phyloP scores from a whole-genome alignment of 2,113 vertebrate genomes.

The Empidonax alnorum region DNA sequence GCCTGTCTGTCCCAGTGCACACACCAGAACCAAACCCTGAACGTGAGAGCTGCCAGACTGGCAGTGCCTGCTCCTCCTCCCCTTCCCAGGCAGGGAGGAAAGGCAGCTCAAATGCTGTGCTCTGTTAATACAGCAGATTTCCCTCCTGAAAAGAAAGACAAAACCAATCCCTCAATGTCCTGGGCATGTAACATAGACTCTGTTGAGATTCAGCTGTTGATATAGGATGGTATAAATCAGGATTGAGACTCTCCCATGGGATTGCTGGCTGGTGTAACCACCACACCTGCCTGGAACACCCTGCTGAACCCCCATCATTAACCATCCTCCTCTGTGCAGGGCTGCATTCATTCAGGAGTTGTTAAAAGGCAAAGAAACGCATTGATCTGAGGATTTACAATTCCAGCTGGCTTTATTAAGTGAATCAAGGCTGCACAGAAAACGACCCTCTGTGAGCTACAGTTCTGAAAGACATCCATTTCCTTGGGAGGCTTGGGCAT shows the following conservation, averaged over 20 bases:
- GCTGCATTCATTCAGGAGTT: neutral
- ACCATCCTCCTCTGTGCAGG: neutral
- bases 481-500: neutral
- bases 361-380: neutral
- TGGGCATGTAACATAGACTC: neutral
- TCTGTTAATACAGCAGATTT: neutral
- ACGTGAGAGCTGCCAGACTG: neutral
- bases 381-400: constrained; percentile 12
- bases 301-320: neutral
- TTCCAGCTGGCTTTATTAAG: neutral
- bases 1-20: neutral
- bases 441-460: neutral
- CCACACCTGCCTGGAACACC: neutral
- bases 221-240: neutral
- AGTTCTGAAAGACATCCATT: neutral
- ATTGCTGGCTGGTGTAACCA: neutral
- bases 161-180: neutral
- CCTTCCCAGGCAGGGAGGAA: neutral
- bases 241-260: neutral
- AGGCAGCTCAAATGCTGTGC: neutral
- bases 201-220: neutral
- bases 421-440: neutral
- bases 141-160: neutral
- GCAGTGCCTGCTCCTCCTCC: neutral
- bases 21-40: fast-evolving